Evolutionary conservation across 2,113 vertebrate species (phyloP), one percentile per base, ranked within the genome.

Genomic region (Nothoprocta pentlandii): DNA sequence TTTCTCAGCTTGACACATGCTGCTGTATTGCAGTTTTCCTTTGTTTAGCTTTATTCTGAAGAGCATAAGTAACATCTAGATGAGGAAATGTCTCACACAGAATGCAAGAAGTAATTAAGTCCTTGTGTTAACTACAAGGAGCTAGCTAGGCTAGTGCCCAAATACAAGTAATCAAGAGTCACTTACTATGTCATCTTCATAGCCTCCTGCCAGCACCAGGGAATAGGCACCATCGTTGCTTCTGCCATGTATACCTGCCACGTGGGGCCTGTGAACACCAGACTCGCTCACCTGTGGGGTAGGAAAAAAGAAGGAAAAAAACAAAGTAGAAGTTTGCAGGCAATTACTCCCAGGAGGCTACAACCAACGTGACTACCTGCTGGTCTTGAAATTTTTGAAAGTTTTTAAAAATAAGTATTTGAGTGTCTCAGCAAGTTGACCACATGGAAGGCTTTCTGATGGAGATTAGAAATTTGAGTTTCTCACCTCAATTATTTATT

Each of bases 171-270:
- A 68, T 3, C 15, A 67, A 56, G 51, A 19, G 49, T 11, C 49
- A 94, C 98, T 95, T 95, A 99, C 99, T 94, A 98, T 98, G 21
- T 99, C 99, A 34, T 99, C 99, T 78, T 99, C 99, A 12, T 99
- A 99, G 20, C 99, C 99, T 73, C 99, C 99, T 2, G 99, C 99
- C 94, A 99, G 98, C 39, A 99, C 99, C 92, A 99, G 76, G 49
- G 99, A 99, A 53, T 98, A 99, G 15, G 99, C 98, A 0, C 99
- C 99, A 1, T 99, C 99, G 0, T 98, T 99, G 97, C 99, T 99
- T n/a, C 99, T 97, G 87, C 99, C 99, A 0, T 99, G 99, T 62
- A 99, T 99, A 6, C 99, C 99, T 0, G 99, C 99, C 7, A 99
- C 99, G 0, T 99, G 99, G 8, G 99, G 99, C 74, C 99, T 97